Base-by-base conservation (phyloP, 1,140 invertebrate species). In the Eumaeus atala region DNA sequence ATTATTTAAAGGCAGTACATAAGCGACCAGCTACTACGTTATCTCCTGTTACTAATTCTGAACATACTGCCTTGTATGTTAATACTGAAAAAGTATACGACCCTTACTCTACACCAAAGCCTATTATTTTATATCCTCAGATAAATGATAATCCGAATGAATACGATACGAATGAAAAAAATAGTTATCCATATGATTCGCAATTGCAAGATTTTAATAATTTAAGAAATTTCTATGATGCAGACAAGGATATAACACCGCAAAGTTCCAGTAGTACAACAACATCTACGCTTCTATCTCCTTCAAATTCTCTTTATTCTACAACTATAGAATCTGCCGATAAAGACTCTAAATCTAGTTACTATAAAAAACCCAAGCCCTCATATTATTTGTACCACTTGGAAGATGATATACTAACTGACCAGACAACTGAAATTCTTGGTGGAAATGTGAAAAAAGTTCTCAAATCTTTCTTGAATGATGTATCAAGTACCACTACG, bases 341-440 rank as follows among this genome's bases (percentile, higher is more conserved):
- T 33, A 59, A 59, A 62, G 48, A 67, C 37, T 16, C 21, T 14
- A 48, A 52, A 21, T 56, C 48, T 55, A 56, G 72, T 51, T 72
- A 66, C 49, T 51, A 35, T 47, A 48, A 62, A 42, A 59, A 54
- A 11, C 53, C 62, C 21, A 77, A 78, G 54, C 66, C 77, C 1
- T 73, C 79, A 8, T 84, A 84, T 61, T 83, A 81, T 50, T 67
- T 69, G 50, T 86, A 86, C 54, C 66, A 66, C 18, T 48, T 84
- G 28, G 67, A 70, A 44, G 83, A 84, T 37, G 83, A 81, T 14
- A 55, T 62, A 12, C 40, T 76, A 33, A 61, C 73, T 9, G 74
- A 86, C 61, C 77, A 83, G 48, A 86, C 80, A 8, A 86, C 83
- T 17, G 81, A 87, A 72, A 62, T 84, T 55, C 74, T 84, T 56